Conservation (phyloP, 2,113 vertebrate species). For the Sprattus sprattus region DNA sequence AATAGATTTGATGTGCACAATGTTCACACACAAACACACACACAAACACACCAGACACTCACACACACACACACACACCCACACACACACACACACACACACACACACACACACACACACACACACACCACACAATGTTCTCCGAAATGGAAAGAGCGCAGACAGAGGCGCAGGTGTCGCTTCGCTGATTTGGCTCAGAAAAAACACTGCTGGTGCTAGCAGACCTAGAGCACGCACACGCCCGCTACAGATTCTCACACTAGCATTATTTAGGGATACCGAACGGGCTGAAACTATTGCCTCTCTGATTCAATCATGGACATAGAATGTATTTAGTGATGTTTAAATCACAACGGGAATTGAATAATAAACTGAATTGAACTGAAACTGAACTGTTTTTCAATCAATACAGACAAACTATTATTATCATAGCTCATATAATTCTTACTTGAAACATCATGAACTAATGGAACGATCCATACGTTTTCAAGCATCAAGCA, state of each 20-base stretch:
- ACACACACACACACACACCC: no score
- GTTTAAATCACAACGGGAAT: background rate
- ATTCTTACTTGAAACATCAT: background rate
- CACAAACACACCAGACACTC: no score
- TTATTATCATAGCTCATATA: background rate
- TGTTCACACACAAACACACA: no score
- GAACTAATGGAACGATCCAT: background rate
- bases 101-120: no score
- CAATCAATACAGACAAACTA: background rate
- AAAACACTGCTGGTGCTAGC: conserved; percentile 29
- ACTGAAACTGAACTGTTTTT: background rate
- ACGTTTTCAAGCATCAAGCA: background rate
- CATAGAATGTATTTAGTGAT: background rate
- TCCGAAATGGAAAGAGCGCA: conserved; percentile 28
- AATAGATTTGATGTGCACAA: conserved; percentile 19
- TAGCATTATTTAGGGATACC: background rate
- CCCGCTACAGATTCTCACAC: background rate
- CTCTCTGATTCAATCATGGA: background rate
- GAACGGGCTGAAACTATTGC: background rate
- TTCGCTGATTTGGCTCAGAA: conserved; percentile 34
- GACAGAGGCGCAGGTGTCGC: conserved; percentile 45
- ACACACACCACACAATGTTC: conserved; percentile 33
- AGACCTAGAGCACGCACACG: conserved; percentile 7
- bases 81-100: no score
- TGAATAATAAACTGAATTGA: background rate